Evolutionary conservation across 2,797 vertebrate genomes (phyloP), one percentile per base, ranked within the genome.

Genomic region (Microhierax caerulescens): DNA sequence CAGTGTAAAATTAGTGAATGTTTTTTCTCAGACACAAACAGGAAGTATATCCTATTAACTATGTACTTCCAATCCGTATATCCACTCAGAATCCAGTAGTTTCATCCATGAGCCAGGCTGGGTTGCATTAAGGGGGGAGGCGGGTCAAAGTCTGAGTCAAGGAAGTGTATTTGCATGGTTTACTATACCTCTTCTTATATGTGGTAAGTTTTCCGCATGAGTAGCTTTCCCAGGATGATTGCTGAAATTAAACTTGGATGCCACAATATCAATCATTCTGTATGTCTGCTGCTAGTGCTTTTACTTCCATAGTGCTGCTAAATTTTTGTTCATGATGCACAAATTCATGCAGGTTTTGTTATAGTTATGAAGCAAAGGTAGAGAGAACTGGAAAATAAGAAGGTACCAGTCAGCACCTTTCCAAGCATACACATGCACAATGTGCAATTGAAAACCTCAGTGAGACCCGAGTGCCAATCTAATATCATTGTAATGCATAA

Each of bases 301-400:
- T 51, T 70, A 3, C 32, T 92, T 56, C 68, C 14, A 30, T 37
- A 74, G 69, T 19, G 28, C 16, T 82, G 23, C 48, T 41, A 63
- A 43, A 53, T 32, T 93, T 95, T 92, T 79, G 36, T 68, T 92
- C 5, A 0, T 16, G 45, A 60, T 85, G 51, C 32, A 41, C 43
- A 74, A 34, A 80, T 91, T 76, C 59, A 37, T 51, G 34, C 56
- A 70, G 63, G 85, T 93, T 87, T 77, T 67, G 56, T 80, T 82
- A 56, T 14, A 56, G 59, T 41, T 89, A 59, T 74, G 86, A 70
- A 70, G 77, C n/a, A 82, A 88, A 82, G 37, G 13, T 30, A 85
- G 74, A 39, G 13, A 68, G n/a, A 85, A 60, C 28, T 64, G 34
- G 25, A 82, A 93, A 91, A 93, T 70, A 56, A 73, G 63, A 54